Base-by-base conservation (phyloP, 2,797 vertebrate genomes). In the Neosilurus hyrtlii region DNA sequence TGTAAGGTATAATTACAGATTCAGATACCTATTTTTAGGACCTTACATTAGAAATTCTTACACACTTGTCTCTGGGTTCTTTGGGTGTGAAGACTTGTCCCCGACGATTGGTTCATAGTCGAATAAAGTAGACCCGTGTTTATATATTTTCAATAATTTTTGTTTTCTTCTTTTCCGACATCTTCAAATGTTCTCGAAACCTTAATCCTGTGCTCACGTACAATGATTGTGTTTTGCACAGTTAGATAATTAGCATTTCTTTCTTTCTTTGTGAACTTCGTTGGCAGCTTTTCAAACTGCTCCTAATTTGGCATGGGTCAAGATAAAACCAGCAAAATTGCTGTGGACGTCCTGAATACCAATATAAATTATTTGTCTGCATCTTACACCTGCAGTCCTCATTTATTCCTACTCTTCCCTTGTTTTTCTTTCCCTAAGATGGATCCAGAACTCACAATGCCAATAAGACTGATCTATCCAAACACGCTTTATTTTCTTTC, bases 261-360 rank as follows among this genome's bases (percentile, higher is more conserved):
- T 56, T 56, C 16, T 16, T 16, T 26, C 6, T 54, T 59, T 37
- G 22, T 9, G 2, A 30, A 61, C 56, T 61, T 76, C 20, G 35
- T 43, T 76, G 73, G 73, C 73, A 43, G 30, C 30, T 76, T 76
- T 76, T 76, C 30, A 61, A 76, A 61, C 20, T 61, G 73, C 73
- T 76, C 73, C 56, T 43, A 76, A 61, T 76, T 76, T 61, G 56
- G 35, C 20, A 56, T 11, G 51, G 26, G 71, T 56, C 71, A 61
- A 43, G 73, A 61, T 37, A 61, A 76, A 76, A 43, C 30, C 11
- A 43, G 20, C 56, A 43, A 43, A 76, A 61, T 76, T 61, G 20
- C 73, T 43, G 73, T 37, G 11, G 11, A 61, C 18, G 56, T 43
- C 37, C 56, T 61, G 73, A 61, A n/a, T 75, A 57, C 73, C 12